A percentile compares a stretch with the other conserved stretches of the same genome.
These are phyloP conservation scores for Platichthys stellatus DNA, from an alignment of 2,113 vertebrate species.

Conservation along the genomic window DNA sequence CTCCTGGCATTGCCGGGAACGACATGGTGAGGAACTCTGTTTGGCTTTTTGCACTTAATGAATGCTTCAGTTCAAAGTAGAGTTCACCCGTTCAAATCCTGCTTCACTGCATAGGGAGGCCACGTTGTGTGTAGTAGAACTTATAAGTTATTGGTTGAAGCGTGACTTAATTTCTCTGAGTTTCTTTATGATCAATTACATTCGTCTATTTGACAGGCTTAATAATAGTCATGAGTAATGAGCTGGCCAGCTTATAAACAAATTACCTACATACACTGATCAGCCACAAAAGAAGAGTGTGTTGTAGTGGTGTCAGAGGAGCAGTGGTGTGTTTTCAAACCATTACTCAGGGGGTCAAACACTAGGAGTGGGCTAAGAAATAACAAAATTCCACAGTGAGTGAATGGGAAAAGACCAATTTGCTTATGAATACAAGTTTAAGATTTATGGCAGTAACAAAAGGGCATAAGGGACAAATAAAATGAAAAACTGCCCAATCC, in stretches of 20 bases:
- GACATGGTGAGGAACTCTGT: constrained; percentile 20
- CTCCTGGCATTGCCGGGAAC: constrained; percentile 17
- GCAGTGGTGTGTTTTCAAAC: too few species aligned
- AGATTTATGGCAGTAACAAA: neutral
- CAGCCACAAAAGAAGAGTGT: neutral
- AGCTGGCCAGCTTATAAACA: neutral
- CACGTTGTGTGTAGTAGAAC: neutral
- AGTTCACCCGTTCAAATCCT: neutral
- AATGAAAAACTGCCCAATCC: neutral
- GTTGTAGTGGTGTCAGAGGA: neutral
- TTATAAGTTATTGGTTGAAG: constrained; percentile 14
- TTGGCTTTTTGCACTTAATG: constrained; percentile 29
- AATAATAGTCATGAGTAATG: constrained; percentile 9
- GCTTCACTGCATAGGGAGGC: neutral
- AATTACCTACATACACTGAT: too few species aligned
- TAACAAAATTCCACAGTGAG: neutral
- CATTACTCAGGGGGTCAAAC: neutral
- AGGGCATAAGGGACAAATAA: neutral
- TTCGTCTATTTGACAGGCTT: constrained; percentile 18
- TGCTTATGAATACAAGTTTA: neutral
- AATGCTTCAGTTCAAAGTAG: neutral
- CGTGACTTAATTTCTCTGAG: neutral
- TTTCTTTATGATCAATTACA: neutral
- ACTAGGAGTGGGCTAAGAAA: too few species aligned
- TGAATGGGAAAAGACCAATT: neutral